phyloP scores from a whole-genome alignment of 2,888 invertebrate species.

The Coecobrya sp. region DNA sequence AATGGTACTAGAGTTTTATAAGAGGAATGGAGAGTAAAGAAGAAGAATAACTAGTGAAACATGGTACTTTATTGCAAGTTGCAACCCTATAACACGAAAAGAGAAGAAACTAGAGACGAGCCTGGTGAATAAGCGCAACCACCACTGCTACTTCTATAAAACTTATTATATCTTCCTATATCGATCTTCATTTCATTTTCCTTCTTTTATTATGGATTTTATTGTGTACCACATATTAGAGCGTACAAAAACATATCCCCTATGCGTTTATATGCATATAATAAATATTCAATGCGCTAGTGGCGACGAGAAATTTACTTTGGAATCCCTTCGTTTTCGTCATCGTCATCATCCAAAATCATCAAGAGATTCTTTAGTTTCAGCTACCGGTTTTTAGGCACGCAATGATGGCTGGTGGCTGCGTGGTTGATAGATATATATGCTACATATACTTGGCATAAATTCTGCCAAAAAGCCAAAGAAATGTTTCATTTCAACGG shows the following conservation, averaged over 20 bases:
- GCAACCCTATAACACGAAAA: neutral
- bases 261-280: neutral
- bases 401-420: neutral
- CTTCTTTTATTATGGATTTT: slow-evolving; percentile 36
- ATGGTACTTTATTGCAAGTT: slow-evolving; percentile 26
- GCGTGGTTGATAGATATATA: no score
- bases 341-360: slow-evolving; percentile 13
- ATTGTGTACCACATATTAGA: neutral
- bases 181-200: slow-evolving; percentile 84
- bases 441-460: no score
- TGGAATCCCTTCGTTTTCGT: neutral
- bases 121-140: neutral
- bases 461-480: no score
- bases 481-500: no score
- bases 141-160: neutral
- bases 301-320: slow-evolving; percentile 18
- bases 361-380: neutral
- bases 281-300: neutral
- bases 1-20: slow-evolving; percentile 5
- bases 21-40: neutral
- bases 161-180: slow-evolving; percentile 57
- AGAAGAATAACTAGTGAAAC: slow-evolving; percentile 47
- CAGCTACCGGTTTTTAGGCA: neutral
- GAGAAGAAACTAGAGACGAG: slow-evolving; percentile 11
- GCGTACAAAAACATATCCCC: neutral